These are phyloP conservation scores for Physocephala rufipes DNA, from an alignment of 2,888 invertebrate genomes.

Conservation along the genomic window DNA sequence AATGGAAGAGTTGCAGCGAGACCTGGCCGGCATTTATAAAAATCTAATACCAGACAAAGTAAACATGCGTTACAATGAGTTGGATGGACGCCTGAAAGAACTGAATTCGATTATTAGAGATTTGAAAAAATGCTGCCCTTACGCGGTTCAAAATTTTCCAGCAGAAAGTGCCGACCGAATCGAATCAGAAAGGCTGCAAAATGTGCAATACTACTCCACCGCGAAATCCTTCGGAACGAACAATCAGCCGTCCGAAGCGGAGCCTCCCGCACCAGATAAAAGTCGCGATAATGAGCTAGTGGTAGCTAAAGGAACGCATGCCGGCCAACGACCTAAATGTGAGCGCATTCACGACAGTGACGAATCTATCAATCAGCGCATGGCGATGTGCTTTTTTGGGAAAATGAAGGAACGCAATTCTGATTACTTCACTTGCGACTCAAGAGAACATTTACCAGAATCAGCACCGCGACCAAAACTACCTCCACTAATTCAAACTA, in stretches of 20 bases:
- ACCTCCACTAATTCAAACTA: background rate
- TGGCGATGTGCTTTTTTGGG: conserved; percentile 13
- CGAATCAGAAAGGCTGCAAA: background rate
- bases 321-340: background rate
- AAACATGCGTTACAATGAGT: conserved; percentile 28
- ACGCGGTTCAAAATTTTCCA: background rate
- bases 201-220: background rate
- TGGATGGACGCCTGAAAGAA: conserved; percentile 38
- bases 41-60: conserved; percentile 41
- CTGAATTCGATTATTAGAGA: conserved; percentile 38
- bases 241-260: background rate
- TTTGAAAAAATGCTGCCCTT: conserved; percentile 30
- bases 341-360: background rate
- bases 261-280: no score
- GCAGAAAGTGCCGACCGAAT: background rate
- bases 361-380: background rate
- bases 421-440: background rate
- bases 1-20: conserved; percentile 35
- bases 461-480: background rate
- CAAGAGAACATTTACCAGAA: background rate
- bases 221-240: background rate
- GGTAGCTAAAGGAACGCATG: no score
- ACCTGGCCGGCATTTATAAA: conserved; percentile 35
- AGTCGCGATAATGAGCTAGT: no score
- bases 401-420: conserved; percentile 4